Evolutionary conservation across 2,888 invertebrate species (phyloP).

Genomic region (Tiphia femorata): DNA sequence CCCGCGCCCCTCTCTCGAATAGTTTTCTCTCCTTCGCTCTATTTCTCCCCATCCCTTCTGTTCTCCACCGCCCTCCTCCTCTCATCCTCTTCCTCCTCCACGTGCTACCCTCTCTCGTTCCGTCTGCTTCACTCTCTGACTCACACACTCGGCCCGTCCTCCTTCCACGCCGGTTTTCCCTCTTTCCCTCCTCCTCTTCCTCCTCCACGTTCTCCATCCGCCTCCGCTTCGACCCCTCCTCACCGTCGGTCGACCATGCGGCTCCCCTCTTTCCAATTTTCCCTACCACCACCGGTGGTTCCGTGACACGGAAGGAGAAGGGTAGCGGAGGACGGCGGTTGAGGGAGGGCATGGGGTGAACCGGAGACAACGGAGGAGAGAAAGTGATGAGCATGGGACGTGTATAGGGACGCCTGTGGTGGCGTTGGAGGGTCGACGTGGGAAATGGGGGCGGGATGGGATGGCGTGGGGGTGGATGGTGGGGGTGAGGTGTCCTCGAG

Average conservation of each 20-base stretch:
- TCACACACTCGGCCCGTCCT: too few relatives aligned
- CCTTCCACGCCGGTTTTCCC: too few relatives aligned
- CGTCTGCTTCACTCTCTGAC: not conserved
- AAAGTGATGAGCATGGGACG: conserved; percentile 52
- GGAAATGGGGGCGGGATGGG: not conserved
- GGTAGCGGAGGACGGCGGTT: not conserved
- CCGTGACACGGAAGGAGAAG: not conserved
- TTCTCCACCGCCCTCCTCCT: not conserved
- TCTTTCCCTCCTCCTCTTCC: conserved; percentile 56
- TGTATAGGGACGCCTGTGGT: not conserved
- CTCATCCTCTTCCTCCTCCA: conserved; percentile 49
- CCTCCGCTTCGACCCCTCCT: not conserved
- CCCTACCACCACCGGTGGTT: conserved; percentile 40
- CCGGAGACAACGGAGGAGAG: conserved; percentile 34
- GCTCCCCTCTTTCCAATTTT: conserved; percentile 34
- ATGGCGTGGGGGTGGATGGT: not conserved
- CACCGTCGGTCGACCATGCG: too few relatives aligned
- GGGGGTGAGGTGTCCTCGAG: not conserved
- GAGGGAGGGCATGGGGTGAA: not conserved
- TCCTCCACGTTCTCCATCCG: conserved; percentile 51
- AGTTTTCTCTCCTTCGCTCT: conserved; percentile 46
- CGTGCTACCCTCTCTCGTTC: conserved; percentile 57
- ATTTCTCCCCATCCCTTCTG: conserved; percentile 6
- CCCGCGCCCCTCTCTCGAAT: not conserved
- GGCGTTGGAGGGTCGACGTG: not conserved